Percentiles rank a stretch among this genome's conserved stretches.
phyloP scores from a whole-genome alignment of 2,797 vertebrate species.

The Cyclopterus lumpus region DNA sequence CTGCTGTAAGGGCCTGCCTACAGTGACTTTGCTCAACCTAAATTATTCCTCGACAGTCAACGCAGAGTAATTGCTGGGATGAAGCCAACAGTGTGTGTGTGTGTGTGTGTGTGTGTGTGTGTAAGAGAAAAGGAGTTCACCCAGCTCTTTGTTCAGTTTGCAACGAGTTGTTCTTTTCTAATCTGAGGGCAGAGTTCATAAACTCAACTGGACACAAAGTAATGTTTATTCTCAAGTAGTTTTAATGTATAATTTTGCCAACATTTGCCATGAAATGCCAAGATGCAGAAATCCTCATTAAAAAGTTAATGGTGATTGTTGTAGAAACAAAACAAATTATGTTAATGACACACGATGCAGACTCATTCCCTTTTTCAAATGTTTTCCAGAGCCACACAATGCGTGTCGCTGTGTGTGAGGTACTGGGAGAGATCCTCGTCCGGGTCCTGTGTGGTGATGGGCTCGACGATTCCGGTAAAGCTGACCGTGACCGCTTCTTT shows the following conservation, averaged over 20 bases:
- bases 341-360: background rate
- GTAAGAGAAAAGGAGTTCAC: constrained; percentile 59
- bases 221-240: background rate
- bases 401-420: constrained; percentile 92
- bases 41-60: constrained; percentile 62
- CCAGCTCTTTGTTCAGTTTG: constrained; percentile 61
- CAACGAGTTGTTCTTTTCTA: constrained; percentile 79
- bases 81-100: constrained; percentile 65
- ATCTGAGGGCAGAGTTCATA: constrained; percentile 74
- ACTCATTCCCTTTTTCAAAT: background rate
- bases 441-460: constrained; percentile 90
- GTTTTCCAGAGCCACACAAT: constrained; percentile 87
- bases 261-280: background rate
- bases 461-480: constrained; percentile 87
- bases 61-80: constrained; percentile 45
- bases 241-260: background rate
- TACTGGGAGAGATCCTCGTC: constrained; percentile 90
- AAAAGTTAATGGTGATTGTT: background rate
- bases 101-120: constrained; percentile 12
- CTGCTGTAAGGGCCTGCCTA: constrained; percentile 97
- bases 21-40: constrained; percentile 73
- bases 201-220: background rate
- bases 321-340: background rate
- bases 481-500: constrained; percentile 91
- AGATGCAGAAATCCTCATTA: background rate